phyloP scores from a whole-genome alignment of 2,113 vertebrate species.

The Neopipo cinnamomea region DNA sequence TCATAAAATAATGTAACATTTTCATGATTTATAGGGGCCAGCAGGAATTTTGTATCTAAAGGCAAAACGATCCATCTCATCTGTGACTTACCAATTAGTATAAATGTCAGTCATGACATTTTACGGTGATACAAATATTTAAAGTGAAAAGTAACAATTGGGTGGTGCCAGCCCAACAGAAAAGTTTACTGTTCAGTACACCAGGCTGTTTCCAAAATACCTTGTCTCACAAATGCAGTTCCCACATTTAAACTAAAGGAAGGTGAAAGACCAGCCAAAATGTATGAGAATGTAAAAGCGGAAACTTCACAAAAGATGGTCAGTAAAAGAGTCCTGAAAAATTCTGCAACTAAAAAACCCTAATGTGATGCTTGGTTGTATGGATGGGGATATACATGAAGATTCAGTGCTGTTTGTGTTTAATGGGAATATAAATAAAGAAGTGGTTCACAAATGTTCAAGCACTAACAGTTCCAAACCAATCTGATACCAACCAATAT shows the following conservation, averaged over 20 bases:
- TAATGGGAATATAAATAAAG: background rate
- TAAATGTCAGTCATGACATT: background rate
- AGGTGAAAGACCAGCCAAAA: background rate
- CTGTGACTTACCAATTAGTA: background rate
- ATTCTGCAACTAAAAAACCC: background rate
- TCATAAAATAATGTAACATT: background rate
- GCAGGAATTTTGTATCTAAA: background rate
- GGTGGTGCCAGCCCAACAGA: background rate
- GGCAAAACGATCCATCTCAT: background rate
- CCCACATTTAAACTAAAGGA: background rate
- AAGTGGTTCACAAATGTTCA: background rate
- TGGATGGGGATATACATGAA: background rate
- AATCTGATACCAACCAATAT: background rate
- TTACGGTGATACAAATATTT: background rate
- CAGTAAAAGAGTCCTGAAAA: background rate
- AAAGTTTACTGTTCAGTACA: background rate
- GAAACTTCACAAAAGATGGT: background rate
- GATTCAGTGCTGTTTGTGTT: background rate
- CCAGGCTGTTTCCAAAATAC: background rate
- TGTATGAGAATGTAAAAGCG: background rate
- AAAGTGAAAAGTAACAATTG: background rate
- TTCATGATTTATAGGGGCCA: background rate
- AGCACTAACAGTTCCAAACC: background rate
- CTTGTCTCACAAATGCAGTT: background rate
- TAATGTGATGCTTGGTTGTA: background rate